These are phyloP conservation scores for Peromyscus leucopus DNA, from an alignment of 2,113 vertebrate genomes.

Conservation along the genomic window DNA sequence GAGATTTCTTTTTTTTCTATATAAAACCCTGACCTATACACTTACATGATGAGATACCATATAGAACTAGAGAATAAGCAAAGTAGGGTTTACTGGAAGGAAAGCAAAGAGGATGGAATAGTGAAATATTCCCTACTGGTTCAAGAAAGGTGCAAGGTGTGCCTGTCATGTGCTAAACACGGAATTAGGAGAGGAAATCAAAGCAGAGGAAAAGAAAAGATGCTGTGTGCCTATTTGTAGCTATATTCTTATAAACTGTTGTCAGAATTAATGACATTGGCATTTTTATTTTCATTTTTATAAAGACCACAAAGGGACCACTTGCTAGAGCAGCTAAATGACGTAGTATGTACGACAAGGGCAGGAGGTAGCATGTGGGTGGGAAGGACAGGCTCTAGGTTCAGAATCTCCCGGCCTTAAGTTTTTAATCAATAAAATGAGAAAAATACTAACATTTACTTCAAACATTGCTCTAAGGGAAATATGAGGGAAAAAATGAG, in stretches of 20 bases:
- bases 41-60: background rate
- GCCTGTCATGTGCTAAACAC: background rate
- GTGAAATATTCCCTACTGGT: background rate
- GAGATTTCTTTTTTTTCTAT: background rate
- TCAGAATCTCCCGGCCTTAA: background rate
- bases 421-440: background rate
- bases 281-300: background rate
- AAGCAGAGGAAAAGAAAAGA: background rate
- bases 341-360: background rate
- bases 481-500: conserved; percentile 21
- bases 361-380: background rate
- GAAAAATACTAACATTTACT: background rate
- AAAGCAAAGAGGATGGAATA: background rate
- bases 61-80: background rate
- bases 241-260: background rate
- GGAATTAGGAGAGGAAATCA: background rate
- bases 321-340: background rate
- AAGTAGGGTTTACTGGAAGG: no score
- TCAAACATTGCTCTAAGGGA: background rate
- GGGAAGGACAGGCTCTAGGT: background rate
- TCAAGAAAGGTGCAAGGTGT: accelerated
- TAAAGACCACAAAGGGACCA: background rate
- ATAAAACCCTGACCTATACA: background rate
- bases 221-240: background rate
- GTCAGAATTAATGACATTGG: background rate